phyloP scores from a whole-genome alignment of 2,888 invertebrate species.

The Sturmia bella region DNA sequence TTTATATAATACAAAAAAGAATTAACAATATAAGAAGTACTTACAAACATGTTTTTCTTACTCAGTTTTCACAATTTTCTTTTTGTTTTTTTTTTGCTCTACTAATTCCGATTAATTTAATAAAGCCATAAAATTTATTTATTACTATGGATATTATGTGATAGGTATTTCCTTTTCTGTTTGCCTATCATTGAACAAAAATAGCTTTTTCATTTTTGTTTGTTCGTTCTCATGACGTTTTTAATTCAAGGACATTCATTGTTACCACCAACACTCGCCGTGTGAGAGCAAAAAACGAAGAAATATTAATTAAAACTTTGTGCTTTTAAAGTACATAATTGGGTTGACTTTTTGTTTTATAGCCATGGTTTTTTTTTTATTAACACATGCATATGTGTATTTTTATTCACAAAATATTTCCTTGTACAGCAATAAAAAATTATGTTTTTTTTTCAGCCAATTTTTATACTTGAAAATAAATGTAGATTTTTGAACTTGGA shows the following conservation, averaged over 20 bases:
- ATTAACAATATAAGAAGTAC: too few relatives aligned
- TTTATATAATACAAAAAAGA: too few relatives aligned
- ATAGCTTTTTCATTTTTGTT: not conserved
- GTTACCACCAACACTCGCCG: conserved; percentile 53
- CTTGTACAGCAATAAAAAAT: not conserved
- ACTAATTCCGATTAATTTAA: too few relatives aligned
- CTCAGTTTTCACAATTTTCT: too few relatives aligned
- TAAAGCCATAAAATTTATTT: too few relatives aligned
- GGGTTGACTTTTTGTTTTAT: not conserved
- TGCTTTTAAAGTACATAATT: conserved; percentile 24
- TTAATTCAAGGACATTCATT: conserved; percentile 65
- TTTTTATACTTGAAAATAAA: not conserved
- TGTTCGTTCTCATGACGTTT: conserved; percentile 48
- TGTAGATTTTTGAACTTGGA: conserved; percentile 25
- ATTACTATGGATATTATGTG: too few relatives aligned
- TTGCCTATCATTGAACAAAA: not conserved
- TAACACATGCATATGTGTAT: not conserved
- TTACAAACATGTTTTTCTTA: not conserved
- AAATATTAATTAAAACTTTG: conserved; percentile 25
- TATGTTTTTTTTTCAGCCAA: conserved; percentile 1
- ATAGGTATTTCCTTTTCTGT: too few relatives aligned
- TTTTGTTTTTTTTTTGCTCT: too few relatives aligned
- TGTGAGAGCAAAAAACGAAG: conserved; percentile 24
- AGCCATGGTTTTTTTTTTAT: not conserved
- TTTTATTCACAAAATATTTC: not conserved